Evolutionary conservation across 2,797 vertebrate genomes (phyloP), one percentile per base, ranked within the genome.

Genomic region (Apodemus agrarius): DNA sequence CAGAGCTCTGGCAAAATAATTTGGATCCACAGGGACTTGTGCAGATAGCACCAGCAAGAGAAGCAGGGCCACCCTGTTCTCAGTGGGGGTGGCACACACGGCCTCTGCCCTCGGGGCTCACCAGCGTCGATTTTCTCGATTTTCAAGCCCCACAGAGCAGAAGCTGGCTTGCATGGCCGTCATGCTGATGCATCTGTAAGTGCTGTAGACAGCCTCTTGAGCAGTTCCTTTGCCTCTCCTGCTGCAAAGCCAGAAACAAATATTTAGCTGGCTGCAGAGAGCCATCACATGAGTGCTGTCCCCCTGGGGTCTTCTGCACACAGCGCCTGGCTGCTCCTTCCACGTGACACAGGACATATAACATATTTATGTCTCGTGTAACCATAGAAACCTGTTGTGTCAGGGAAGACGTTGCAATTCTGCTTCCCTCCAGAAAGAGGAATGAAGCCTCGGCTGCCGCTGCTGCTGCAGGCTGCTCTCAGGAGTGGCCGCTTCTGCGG

Each of bases 371-470:
- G 24, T 97, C 96, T 82, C 19, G 0, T 14, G 98, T 98, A 97
- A 98, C 97, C 98, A 98, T 98, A 98, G 98, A 96, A 98, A 98
- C 98, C 97, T 98, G 96, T 97, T 97, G 97, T 97, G 90, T 79
- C 24, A 3, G 91, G 79, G 95, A 94, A 96, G 97, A 96, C 78
- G 95, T 95, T 86, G 92, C 80, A 93, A 83, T 93, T 93, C 79
- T 91, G 89, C 95, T 90, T 91, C 91, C 90, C 95, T 85, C 85
- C 52, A 24, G 96, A 95, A 98, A 93, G 72, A 95, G 57, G 95
- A 93, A 96, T 96, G 95, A 97, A 97, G 95, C 97, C 95, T 90
- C 94, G 93, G 93, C 96, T 91, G 76, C 91, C 87, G 83, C 93
- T 88, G 61, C 63, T 16, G 31, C 81, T 10, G 21, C 31, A 90